Conservation (phyloP, 1,140 invertebrate genomes). For the Proctacanthus coquilletti region DNA sequence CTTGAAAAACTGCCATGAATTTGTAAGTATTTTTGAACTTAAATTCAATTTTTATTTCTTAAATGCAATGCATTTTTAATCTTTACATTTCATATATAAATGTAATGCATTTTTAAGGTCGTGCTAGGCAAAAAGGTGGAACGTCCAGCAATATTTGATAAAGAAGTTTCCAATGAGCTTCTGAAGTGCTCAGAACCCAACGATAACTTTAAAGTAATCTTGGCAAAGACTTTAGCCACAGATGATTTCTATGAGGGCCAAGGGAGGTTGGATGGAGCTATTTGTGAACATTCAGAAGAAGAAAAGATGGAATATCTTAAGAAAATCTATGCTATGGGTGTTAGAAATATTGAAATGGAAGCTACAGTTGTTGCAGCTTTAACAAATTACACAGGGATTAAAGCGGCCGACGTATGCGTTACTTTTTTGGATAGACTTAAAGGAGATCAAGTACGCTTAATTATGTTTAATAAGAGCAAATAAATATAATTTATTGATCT, state of each 20-base stretch:
- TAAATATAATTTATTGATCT: too few species aligned
- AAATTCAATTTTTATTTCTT: constrained; percentile 61
- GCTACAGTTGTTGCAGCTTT: constrained; percentile 77
- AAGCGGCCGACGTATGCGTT: constrained; percentile 80
- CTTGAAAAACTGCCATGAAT: constrained; percentile 47
- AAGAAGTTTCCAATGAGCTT: constrained; percentile 56
- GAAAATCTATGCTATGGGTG: constrained; percentile 49
- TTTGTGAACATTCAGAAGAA: constrained; percentile 71
- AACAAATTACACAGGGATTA: constrained; percentile 70
- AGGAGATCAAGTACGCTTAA: constrained; percentile 94
- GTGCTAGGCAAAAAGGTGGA: constrained; percentile 72
- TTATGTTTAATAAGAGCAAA: too few species aligned
- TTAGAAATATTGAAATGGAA: constrained; percentile 97
- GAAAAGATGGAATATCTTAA: constrained; percentile 75
- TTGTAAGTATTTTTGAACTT: constrained; percentile 36
- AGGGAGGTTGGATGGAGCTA: constrained; percentile 83
- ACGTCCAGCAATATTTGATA: constrained; percentile 67
- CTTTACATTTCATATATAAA: neutral
- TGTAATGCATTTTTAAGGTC: constrained; percentile 45
- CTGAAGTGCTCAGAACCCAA: constrained; percentile 44
- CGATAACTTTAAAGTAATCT: constrained; percentile 55
- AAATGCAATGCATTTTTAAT: neutral
- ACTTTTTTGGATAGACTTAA: constrained; percentile 74
- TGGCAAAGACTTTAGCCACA: constrained; percentile 82
- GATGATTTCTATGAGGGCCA: constrained; percentile 95